Conservation (phyloP, 2,113 vertebrate genomes). For the Aythya baeri region DNA sequence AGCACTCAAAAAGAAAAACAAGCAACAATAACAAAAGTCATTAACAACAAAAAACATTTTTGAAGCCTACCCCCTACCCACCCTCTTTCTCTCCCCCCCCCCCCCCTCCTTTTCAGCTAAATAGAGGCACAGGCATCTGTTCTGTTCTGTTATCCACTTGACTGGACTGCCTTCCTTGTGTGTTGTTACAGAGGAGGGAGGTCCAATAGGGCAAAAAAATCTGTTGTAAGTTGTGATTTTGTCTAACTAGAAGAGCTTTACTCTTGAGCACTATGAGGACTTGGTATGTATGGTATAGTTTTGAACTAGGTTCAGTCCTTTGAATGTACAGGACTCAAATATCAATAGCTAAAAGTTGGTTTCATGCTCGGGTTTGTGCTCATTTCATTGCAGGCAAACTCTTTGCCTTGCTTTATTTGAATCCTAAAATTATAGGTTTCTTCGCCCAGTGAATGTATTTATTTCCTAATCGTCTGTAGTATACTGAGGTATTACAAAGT, state of each 20-base stretch:
- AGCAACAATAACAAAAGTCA: too few species aligned
- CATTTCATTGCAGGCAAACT: background rate
- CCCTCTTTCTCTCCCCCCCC: too few species aligned
- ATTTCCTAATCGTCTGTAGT: background rate
- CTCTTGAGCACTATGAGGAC: background rate
- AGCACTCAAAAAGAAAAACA: background rate
- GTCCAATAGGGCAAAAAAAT: background rate
- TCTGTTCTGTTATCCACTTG: background rate
- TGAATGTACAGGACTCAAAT: background rate
- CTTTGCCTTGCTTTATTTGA: background rate
- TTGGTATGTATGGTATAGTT: accelerated
- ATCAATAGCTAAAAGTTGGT: background rate
- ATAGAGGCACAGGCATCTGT: background rate
- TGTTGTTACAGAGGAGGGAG: background rate
- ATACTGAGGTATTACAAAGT: background rate
- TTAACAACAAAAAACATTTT: too few species aligned
- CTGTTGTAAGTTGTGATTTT: background rate
- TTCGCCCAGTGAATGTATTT: background rate
- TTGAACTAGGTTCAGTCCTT: background rate
- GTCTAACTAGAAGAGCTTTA: background rate
- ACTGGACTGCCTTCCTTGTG: background rate
- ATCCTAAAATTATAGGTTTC: background rate
- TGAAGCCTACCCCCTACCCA: too few species aligned
- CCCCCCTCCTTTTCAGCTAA: background rate
- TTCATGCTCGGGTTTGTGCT: background rate